phyloP scores from a whole-genome alignment of 2,113 vertebrate genomes.

The Rattus rattus region DNA sequence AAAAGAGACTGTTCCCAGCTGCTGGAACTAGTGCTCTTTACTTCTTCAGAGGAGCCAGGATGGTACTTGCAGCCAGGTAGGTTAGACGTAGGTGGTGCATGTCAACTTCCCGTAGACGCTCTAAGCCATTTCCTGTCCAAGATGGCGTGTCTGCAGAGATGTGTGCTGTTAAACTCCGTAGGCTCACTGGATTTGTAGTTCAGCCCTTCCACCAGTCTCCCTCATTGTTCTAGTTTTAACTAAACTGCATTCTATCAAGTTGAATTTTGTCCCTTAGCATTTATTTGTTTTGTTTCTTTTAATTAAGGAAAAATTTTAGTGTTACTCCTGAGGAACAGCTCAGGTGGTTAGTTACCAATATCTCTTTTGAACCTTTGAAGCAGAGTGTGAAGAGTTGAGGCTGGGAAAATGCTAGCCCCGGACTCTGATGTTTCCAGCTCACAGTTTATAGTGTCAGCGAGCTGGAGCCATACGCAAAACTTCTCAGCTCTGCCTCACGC shows the following conservation, averaged over 20 bases:
- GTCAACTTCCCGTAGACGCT: slow-evolving; percentile 53
- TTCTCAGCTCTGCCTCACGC: slow-evolving; percentile 62
- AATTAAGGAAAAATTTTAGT: slow-evolving; percentile 61
- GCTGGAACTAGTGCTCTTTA: slow-evolving; percentile 82
- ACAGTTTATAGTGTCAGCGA: slow-evolving; percentile 60
- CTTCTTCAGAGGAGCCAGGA: slow-evolving; percentile 82
- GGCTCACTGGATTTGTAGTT: slow-evolving; percentile 79
- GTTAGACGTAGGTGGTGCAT: slow-evolving; percentile 70
- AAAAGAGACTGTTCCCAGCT: slow-evolving; percentile 87
- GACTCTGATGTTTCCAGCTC: slow-evolving; percentile 64
- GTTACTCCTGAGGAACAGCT: slow-evolving; percentile 52
- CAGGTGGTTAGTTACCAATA: slow-evolving; percentile 63
- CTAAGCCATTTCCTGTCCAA: slow-evolving; percentile 61
- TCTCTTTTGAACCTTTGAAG: slow-evolving; percentile 61
- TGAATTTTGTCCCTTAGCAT: slow-evolving; percentile 73
- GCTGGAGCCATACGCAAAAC: slow-evolving; percentile 68
- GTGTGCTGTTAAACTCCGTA: slow-evolving; percentile 75
- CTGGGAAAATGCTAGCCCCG: slow-evolving; percentile 60
- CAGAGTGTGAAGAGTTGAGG: slow-evolving; percentile 52
- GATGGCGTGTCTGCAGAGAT: slow-evolving; percentile 74
- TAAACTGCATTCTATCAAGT: slow-evolving; percentile 82
- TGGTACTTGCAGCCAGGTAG: slow-evolving; percentile 81
- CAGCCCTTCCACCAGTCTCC: slow-evolving; percentile 53
- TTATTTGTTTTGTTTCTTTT: slow-evolving; percentile 70
- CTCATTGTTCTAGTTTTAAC: slow-evolving; percentile 77